These are phyloP conservation scores for Smutsia gigantea DNA, from an alignment of 2,797 vertebrate genomes.

Conservation along the genomic window DNA sequence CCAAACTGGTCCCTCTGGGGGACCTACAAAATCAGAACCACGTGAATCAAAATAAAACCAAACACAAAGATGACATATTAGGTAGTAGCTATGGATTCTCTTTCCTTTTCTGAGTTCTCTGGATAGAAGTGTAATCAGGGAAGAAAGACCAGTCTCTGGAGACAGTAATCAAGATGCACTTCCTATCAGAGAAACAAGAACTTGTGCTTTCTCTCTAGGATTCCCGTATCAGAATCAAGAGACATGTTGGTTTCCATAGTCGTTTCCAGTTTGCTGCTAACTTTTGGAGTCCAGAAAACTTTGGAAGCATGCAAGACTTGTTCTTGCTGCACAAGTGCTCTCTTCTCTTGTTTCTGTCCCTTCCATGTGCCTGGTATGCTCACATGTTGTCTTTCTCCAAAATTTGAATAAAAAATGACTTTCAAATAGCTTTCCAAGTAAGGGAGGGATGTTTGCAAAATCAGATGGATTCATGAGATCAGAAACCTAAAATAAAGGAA, in stretches of 20 bases:
- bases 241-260: not conserved
- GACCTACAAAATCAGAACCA: not conserved
- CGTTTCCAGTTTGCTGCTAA: not conserved
- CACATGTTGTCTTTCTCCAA: not conserved
- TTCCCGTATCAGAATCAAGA: not conserved
- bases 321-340: not conserved
- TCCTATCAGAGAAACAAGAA: not conserved
- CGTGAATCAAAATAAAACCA: slow-evolving; percentile 5
- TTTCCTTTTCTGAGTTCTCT: slow-evolving; percentile 12
- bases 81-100: not conserved
- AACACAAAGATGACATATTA: not conserved
- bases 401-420: not conserved
- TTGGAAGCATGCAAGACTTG: not conserved
- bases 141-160: not conserved
- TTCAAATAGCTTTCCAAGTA: not conserved
- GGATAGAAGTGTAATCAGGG: not conserved
- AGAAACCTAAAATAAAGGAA: slow-evolving; percentile 12
- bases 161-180: not conserved
- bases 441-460: slow-evolving; percentile 26
- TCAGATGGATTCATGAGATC: not conserved
- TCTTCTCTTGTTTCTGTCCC: not conserved
- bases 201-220: not conserved
- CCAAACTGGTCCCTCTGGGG: not conserved
- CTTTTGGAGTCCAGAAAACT: not conserved
- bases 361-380: not conserved